A percentile compares a stretch with the other conserved stretches of the same genome.
These are phyloP conservation scores for Panzeria rudis DNA, from an alignment of 2,888 invertebrate species.

Conservation along the genomic window DNA sequence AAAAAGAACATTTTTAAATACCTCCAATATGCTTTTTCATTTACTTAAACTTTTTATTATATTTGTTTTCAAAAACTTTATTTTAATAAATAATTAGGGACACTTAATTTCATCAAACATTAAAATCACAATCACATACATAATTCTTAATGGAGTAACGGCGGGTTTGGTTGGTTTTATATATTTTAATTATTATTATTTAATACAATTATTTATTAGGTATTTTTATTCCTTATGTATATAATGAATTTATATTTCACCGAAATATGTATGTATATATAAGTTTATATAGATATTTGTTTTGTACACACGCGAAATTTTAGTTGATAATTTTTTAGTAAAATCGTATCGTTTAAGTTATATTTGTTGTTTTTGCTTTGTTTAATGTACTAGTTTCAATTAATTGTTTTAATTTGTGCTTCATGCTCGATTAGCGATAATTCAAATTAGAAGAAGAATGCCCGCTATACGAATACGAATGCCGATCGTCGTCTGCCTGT, in stretches of 20 bases:
- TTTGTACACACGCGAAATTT: conserved; percentile 28
- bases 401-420: conserved; percentile 46
- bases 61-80: not conserved
- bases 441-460: conserved; percentile 48
- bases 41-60: not conserved
- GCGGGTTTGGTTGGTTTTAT: conserved; percentile 57
- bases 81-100: conserved; percentile 34
- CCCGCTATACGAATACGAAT: conserved; percentile 53
- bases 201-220: not conserved
- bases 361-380: conserved; percentile 10
- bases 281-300: too few species aligned
- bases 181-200: conserved; percentile 1
- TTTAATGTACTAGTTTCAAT: conserved; percentile 39
- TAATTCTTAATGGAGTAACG: conserved; percentile 32
- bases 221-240: not conserved
- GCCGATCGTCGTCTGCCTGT: conserved; percentile 49
- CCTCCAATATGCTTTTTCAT: conserved; percentile 1
- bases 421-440: conserved; percentile 59
- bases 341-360: not conserved
- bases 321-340: not conserved
- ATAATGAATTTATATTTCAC: not conserved
- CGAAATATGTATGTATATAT: not conserved
- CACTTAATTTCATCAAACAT: conserved; percentile 24
- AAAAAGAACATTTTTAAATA: conserved; percentile 12
- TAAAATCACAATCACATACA: conserved; percentile 59